Evolutionary conservation across 2,113 vertebrate species (phyloP).

Genomic region (Dinomys branickii): DNA sequence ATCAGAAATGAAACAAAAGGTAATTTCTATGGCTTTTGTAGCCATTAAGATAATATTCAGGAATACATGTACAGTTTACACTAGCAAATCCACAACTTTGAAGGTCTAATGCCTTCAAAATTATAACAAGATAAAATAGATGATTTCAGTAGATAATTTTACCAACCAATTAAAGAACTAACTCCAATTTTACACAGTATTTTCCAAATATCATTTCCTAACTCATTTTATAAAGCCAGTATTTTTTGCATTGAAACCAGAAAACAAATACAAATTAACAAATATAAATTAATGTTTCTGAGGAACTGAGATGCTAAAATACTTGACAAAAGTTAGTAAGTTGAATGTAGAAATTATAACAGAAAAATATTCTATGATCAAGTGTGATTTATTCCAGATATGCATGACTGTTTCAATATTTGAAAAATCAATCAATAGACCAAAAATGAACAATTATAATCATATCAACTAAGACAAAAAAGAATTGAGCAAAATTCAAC

Average conservation of each 20-base stretch:
- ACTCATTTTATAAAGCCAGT: not conserved
- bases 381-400: not conserved
- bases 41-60: not conserved
- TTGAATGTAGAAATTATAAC: not conserved
- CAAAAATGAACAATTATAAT: not conserved
- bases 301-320: not conserved
- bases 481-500: not conserved
- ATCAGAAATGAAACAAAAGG: not conserved
- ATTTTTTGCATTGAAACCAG: not conserved
- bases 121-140: not conserved
- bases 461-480: not conserved
- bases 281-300: slow-evolving; percentile 5
- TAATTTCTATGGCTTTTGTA: not conserved
- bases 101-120: not conserved
- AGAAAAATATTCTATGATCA: not conserved
- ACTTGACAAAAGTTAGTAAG: not conserved
- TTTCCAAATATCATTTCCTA: not conserved
- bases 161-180: not conserved
- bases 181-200: not conserved
- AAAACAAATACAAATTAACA: not conserved
- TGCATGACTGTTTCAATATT: not conserved
- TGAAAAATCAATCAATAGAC: not conserved
- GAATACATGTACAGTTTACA: not conserved
- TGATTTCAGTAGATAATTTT: not conserved
- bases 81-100: not conserved